These are phyloP conservation scores for Anas bahamensis DNA, from an alignment of 2,797 vertebrate genomes.

Conservation along the genomic window DNA sequence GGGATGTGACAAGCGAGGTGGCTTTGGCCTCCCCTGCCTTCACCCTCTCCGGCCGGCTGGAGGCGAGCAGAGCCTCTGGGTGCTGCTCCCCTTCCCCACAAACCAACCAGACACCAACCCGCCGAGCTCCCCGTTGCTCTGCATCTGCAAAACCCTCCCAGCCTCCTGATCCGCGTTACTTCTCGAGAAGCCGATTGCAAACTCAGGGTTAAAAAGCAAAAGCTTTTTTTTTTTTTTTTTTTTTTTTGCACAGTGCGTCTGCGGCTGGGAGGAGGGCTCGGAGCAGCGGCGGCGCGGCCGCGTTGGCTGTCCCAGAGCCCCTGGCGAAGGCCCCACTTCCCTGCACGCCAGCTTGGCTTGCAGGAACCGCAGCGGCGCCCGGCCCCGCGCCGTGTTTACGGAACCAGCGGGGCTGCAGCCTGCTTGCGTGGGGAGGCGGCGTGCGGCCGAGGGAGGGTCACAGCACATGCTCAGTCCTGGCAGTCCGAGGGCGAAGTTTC, in stretches of 20 bases:
- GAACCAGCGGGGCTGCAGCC: conserved; percentile 83
- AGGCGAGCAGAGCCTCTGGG: too few relatives aligned
- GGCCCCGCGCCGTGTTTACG: conserved; percentile 86
- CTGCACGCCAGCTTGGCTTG: conserved; percentile 83
- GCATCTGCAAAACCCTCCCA: fast-evolving
- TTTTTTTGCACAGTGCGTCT: not conserved
- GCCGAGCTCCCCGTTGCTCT: fast-evolving
- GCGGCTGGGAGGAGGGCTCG: not conserved
- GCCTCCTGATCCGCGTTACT: fast-evolving
- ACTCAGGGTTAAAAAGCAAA: not conserved
- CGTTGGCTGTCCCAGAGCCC: not conserved
- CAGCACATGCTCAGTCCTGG: conserved; percentile 98
- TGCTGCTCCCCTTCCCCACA: not conserved
- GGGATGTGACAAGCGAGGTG: not conserved
- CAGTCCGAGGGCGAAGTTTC: conserved; percentile 88
- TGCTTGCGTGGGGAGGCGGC: conserved; percentile 81
- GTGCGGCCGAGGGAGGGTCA: conserved; percentile 87
- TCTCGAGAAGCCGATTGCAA: not conserved
- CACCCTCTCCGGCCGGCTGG: not conserved
- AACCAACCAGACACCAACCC: fast-evolving
- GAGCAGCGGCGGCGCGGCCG: not conserved
- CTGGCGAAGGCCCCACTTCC: conserved; percentile 22
- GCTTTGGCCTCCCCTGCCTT: not conserved
- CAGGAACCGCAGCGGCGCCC: conserved; percentile 78
- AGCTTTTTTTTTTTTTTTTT: too few relatives aligned